phyloP scores from a whole-genome alignment of 37 sponge, comb jelly and placozoan species.

The Axinella damicornis region DNA sequence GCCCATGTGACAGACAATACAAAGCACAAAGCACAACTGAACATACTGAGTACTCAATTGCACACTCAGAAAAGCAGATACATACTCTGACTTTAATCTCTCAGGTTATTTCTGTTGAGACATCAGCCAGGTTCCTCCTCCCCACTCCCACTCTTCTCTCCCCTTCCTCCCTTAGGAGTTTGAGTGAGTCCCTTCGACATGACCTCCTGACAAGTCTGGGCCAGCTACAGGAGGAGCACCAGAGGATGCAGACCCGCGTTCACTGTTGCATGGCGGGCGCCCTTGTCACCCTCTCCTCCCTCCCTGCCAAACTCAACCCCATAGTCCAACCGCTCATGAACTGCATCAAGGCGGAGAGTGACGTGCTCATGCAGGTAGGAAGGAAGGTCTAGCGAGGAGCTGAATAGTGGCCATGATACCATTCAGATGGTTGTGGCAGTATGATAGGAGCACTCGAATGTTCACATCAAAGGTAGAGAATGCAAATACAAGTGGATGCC shows the following conservation, averaged over 20 bases:
- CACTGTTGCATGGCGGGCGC: conserved; percentile 71
- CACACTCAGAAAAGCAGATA: conserved; percentile 37
- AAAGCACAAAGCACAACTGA: too few relatives aligned
- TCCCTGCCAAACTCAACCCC: conserved; percentile 93
- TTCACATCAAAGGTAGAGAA: too few relatives aligned
- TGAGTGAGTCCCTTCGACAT: conserved; percentile 41
- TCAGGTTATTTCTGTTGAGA: too few relatives aligned
- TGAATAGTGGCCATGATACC: too few relatives aligned
- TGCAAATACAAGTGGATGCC: too few relatives aligned
- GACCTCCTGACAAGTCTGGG: conserved; percentile 68
- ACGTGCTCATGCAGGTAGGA: conserved; percentile 72
- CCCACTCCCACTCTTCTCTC: neutral
- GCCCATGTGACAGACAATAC: conserved; percentile 52
- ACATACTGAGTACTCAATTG: too few relatives aligned
- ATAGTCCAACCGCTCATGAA: conserved; percentile 96
- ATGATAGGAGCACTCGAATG: too few relatives aligned
- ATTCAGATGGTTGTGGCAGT: too few relatives aligned
- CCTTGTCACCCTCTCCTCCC: conserved; percentile 50
- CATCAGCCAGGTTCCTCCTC: too few relatives aligned
- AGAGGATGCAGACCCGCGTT: conserved; percentile 57
- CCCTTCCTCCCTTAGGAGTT: conserved; percentile 49
- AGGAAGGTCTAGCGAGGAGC: too few relatives aligned
- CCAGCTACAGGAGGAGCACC: conserved; percentile 66
- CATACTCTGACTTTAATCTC: neutral
- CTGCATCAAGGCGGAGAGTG: conserved; percentile 78